Conservation (phyloP, 23 tunicate genomes). For the Phallusia fumigata region DNA sequence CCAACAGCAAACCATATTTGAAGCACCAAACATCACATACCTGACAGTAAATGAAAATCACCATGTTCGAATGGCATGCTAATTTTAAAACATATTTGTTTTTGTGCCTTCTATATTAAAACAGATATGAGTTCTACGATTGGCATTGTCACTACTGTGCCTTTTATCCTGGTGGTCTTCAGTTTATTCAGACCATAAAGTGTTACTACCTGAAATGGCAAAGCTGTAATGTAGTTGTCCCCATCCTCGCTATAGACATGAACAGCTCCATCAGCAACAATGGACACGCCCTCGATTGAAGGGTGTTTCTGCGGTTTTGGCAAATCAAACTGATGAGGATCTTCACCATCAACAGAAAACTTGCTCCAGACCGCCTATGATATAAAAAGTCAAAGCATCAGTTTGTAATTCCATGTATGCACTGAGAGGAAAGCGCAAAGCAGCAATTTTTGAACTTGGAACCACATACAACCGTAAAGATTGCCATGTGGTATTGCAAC, state of each 20-base stretch:
- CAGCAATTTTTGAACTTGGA: too few relatives aligned
- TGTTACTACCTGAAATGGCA: constrained; percentile 84
- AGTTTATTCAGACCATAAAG: too few relatives aligned
- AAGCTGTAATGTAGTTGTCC: constrained; percentile 64
- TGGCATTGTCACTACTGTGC: too few relatives aligned
- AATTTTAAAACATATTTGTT: too few relatives aligned
- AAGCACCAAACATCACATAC: constrained; percentile 70
- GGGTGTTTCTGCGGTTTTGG: constrained; percentile 22
- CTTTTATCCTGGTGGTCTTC: too few relatives aligned
- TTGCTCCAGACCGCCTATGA: constrained; percentile 79
- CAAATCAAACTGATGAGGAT: constrained; percentile 68
- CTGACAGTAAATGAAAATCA: constrained; percentile 35
- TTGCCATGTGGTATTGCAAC: too few relatives aligned
- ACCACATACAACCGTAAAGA: too few relatives aligned
- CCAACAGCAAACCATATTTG: constrained; percentile 76
- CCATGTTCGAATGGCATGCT: too few relatives aligned
- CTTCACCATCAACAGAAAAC: constrained; percentile 64
- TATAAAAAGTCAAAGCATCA: background rate
- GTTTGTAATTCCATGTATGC: too few relatives aligned
- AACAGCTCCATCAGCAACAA: constrained; percentile 61
- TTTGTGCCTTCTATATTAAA: too few relatives aligned
- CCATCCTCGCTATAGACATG: constrained; percentile 80
- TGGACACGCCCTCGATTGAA: constrained; percentile 61
- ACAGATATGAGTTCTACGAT: too few relatives aligned
- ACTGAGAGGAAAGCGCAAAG: too few relatives aligned